Percentiles rank a stretch among this genome's conserved stretches.
Evolutionary conservation across 1,140 invertebrate genomes (phyloP).

Genomic region (Drosophila busckii): DNA sequence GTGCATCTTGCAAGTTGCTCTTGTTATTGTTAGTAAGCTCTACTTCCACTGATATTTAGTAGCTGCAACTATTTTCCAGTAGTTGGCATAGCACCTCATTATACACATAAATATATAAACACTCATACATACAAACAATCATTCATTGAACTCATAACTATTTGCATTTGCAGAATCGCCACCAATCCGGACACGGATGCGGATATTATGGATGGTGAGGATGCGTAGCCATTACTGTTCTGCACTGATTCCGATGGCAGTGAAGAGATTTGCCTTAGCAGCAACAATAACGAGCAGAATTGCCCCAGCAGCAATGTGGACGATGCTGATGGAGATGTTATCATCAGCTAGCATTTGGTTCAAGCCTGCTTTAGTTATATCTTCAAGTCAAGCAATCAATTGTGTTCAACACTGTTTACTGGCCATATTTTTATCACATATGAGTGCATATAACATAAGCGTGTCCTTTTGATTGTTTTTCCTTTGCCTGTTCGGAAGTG

Average conservation of each 20-base stretch:
- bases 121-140: not conserved
- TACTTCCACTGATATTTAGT: no score
- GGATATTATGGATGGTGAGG: constrained; percentile 60
- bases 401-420: no score
- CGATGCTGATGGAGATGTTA: constrained; percentile 35
- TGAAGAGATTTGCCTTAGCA: constrained; percentile 63
- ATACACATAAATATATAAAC: not conserved
- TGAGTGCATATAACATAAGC: no score
- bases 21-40: no score
- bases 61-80: no score
- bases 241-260: constrained; percentile 71
- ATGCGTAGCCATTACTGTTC: constrained; percentile 78
- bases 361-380: constrained; percentile 17
- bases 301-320: constrained; percentile 56
- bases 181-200: constrained; percentile 52
- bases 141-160: constrained; percentile 26
- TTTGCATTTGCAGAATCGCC: constrained; percentile 54
- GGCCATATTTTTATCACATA: no score
- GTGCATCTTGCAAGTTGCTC: no score
- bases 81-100: not conserved
- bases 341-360: constrained; percentile 68
- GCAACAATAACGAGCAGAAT: constrained; percentile 56
- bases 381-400: no score
- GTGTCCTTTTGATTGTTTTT: no score
- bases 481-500: no score